Conservation (phyloP, 2,888 invertebrate genomes). For the Pardosa pseudoannulata region DNA sequence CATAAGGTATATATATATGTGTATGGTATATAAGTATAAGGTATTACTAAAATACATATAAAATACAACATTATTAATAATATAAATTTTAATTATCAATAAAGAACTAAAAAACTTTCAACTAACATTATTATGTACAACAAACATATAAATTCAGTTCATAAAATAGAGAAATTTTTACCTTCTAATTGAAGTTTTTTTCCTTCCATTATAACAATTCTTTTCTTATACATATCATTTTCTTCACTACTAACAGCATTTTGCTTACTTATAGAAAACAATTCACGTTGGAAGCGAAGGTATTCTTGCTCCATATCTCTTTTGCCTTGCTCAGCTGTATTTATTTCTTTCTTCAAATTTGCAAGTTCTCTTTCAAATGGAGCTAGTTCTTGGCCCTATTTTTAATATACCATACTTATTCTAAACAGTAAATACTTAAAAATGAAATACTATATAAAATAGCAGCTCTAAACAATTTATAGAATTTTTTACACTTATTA, state of each 20-base stretch:
- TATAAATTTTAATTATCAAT: not conserved
- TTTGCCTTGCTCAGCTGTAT: slow-evolving; percentile 37
- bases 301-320: slow-evolving; percentile 60
- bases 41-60: too few relatives aligned
- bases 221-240: slow-evolving; percentile 47
- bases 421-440: too few relatives aligned
- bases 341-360: slow-evolving; percentile 49
- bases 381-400: slow-evolving; percentile 56
- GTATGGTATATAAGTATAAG: too few relatives aligned
- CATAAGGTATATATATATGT: too few relatives aligned
- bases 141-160: too few relatives aligned
- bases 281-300: slow-evolving; percentile 34
- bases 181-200: slow-evolving; percentile 64
- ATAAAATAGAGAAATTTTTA: too few relatives aligned
- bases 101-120: not conserved
- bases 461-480: too few relatives aligned
- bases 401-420: too few relatives aligned
- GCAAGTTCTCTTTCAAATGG: slow-evolving; percentile 57
- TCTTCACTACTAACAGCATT: slow-evolving; percentile 36
- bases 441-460: too few relatives aligned
- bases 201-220: slow-evolving; percentile 39
- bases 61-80: not conserved
- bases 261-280: slow-evolving; percentile 45
- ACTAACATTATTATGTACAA: too few relatives aligned
- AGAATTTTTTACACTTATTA: too few relatives aligned